Percentiles rank a stretch among this genome's conserved stretches.
phyloP scores from a whole-genome alignment of 2,888 invertebrate species.

The Zonitis immaculata region DNA sequence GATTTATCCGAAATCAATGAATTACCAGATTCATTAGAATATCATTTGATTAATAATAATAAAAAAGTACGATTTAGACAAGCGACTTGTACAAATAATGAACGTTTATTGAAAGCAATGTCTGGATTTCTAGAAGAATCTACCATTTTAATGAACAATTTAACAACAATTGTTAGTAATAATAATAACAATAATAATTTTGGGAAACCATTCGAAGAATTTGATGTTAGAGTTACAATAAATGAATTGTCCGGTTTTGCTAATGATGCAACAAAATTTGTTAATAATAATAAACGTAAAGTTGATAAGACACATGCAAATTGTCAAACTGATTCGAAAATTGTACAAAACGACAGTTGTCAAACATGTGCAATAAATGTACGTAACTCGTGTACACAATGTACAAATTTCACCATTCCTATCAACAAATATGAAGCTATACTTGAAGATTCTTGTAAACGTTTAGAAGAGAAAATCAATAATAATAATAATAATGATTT shows the following conservation, averaged over 20 bases:
- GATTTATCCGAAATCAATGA: constrained; percentile 16
- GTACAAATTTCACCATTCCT: constrained; percentile 29
- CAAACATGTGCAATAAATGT: constrained; percentile 29
- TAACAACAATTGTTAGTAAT: constrained; percentile 34
- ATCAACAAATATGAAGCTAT: constrained; percentile 43
- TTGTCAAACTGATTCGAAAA: constrained; percentile 8
- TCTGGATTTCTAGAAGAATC: constrained; percentile 48
- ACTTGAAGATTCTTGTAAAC: constrained; percentile 41
- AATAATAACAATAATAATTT: constrained; percentile 5
- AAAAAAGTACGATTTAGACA: constrained; percentile 37
- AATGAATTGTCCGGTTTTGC: constrained; percentile 32
- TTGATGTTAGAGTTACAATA: constrained; percentile 41
- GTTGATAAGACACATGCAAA: constrained; percentile 9
- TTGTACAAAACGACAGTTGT: constrained; percentile 13
- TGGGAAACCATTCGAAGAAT: constrained; percentile 28
- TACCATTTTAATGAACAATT: constrained; percentile 43
- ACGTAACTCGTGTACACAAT: constrained; percentile 22
- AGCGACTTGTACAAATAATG: no score
- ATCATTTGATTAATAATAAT: constrained; percentile 27
- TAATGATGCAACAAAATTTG: constrained; percentile 15
- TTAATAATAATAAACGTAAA: constrained; percentile 9
- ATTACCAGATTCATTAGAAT: constrained; percentile 35
- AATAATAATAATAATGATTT: neutral
- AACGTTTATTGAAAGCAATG: constrained; percentile 43
- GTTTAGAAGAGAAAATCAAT: constrained; percentile 39